These are phyloP conservation scores for Clarias fuscus DNA, from an alignment of 2,797 vertebrate genomes.

Conservation along the genomic window DNA sequence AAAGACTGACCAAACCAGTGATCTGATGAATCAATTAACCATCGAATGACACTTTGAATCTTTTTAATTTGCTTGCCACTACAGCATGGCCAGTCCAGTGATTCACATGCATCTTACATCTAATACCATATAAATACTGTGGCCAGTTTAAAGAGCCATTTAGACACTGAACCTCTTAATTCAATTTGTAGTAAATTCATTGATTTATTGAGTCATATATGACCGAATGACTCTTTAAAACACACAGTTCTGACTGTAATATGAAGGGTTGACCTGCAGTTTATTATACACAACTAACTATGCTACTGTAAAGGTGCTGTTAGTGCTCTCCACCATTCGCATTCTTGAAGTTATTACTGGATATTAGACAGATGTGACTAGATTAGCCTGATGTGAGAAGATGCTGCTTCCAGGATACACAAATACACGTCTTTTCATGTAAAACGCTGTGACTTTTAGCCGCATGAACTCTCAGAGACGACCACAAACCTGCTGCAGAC, in stretches of 20 bases:
- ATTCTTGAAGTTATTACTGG: neutral
- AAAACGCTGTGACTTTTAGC: neutral
- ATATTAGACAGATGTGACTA: neutral
- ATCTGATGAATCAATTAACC: neutral
- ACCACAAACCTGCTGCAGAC: neutral
- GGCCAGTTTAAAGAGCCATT: neutral
- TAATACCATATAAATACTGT: neutral
- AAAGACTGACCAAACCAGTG: neutral
- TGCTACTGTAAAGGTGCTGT: neutral
- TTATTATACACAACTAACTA: neutral
- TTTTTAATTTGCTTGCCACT: no score
- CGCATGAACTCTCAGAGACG: neutral
- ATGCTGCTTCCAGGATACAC: no score
- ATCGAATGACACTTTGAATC: neutral
- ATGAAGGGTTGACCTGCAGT: neutral
- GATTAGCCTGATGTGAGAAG: neutral
- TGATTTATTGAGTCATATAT: neutral
- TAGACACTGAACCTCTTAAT: neutral
- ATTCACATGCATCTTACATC: neutral
- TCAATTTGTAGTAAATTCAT: neutral
- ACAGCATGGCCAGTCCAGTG: no score
- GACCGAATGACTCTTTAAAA: neutral
- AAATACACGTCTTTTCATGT: neutral
- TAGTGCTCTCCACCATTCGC: neutral
- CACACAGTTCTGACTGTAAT: neutral